Conservation (phyloP, 2,797 vertebrate species). For the Rhinoraja longicauda region DNA sequence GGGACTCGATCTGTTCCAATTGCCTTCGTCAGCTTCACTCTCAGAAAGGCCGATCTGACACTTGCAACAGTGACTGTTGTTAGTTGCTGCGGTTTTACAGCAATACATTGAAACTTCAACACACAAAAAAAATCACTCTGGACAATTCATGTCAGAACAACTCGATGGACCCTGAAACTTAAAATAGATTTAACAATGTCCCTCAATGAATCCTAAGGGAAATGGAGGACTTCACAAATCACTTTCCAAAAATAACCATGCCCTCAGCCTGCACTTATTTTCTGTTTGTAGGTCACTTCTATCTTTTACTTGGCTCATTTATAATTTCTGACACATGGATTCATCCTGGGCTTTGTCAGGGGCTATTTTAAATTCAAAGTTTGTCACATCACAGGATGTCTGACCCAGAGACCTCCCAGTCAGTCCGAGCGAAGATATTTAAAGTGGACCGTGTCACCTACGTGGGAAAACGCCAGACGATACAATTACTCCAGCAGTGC, state of each 20-base stretch:
- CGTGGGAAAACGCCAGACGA: no score
- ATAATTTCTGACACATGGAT: not conserved
- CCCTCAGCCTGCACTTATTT: not conserved
- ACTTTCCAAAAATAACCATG: conserved; percentile 14
- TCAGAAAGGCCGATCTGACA: no score
- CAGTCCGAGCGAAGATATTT: not conserved
- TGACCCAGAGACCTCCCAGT: not conserved
- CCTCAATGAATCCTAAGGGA: not conserved
- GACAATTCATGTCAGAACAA: not conserved
- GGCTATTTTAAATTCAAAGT: conserved; percentile 5
- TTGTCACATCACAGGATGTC: not conserved
- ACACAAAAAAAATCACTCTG: not conserved
- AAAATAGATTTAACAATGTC: conserved; percentile 6
- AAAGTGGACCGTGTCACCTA: not conserved
- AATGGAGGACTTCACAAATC: not conserved
- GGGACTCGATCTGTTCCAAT: no score
- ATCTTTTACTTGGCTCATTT: not conserved
- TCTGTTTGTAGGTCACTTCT: not conserved
- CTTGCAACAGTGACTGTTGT: no score
- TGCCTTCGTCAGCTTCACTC: no score
- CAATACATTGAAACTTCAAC: no score
- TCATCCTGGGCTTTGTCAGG: conserved; percentile 16
- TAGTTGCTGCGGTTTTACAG: no score
- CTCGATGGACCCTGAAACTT: not conserved
- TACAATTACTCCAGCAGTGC: not conserved